These are phyloP conservation scores for Spinus pinus DNA, from an alignment of 2,797 vertebrate species.

Conservation along the genomic window DNA sequence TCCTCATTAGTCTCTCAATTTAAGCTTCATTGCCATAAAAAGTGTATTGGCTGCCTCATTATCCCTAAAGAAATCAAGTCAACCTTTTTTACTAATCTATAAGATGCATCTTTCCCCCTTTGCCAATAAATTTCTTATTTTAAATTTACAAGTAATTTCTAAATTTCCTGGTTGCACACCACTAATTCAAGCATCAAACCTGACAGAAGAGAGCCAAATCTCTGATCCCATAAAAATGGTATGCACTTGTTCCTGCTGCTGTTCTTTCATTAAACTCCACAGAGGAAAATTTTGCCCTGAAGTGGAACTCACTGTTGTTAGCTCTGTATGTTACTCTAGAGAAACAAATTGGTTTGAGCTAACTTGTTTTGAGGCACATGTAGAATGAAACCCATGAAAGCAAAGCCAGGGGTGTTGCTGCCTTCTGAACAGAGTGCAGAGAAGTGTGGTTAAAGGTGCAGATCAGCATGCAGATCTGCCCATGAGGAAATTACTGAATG, in stretches of 20 bases:
- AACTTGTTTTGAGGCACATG: fast-evolving
- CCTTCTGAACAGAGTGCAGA: background rate
- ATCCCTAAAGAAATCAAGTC: background rate
- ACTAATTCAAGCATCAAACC: background rate
- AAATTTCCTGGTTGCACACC: background rate
- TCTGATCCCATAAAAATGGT: background rate
- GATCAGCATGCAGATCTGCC: background rate
- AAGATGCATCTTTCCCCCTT: background rate
- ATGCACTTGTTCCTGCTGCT: background rate
- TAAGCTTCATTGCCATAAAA: background rate
- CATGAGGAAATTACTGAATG: background rate
- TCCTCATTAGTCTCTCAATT: background rate
- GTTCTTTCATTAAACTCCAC: background rate
- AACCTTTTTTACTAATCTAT: background rate
- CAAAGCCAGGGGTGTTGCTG: background rate
- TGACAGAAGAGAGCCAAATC: background rate
- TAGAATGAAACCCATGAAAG: background rate
- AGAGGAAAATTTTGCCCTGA: background rate
- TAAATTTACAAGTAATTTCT: background rate
- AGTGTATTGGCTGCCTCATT: background rate
- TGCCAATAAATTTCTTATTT: background rate
- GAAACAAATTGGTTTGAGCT: background rate
- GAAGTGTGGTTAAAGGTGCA: background rate
- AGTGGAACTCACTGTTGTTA: background rate
- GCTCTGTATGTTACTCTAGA: background rate